Conservation (phyloP, 2,113 vertebrate genomes). For the Austrofundulus limnaeus region DNA sequence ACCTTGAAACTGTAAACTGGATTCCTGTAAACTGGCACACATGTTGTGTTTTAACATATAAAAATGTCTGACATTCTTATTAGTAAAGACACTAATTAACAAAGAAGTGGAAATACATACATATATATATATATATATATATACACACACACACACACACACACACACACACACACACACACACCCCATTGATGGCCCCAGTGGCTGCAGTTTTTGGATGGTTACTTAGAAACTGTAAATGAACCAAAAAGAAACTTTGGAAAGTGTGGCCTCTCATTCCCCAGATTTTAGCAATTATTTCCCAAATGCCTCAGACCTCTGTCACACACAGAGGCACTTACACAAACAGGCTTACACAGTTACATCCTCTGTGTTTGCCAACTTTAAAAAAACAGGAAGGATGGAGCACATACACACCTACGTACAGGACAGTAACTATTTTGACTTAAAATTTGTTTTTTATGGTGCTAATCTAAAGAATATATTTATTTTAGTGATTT, state of each 20-base stretch:
- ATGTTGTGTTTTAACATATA: not conserved
- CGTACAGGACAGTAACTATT: conserved; percentile 21
- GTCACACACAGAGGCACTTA: conserved; percentile 10
- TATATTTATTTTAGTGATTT: conserved; percentile 33
- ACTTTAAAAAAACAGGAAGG: conserved; percentile 20
- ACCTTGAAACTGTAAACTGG: conserved; percentile 11
- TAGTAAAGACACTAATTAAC: too few species aligned
- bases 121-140: too few species aligned
- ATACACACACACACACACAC: conserved; percentile 51
- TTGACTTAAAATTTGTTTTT: conserved; percentile 2
- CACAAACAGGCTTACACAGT: conserved; percentile 24
- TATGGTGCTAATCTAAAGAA: conserved; percentile 11
- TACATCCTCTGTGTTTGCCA: conserved; percentile 12
- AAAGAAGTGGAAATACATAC: too few species aligned
- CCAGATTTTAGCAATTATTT: conserved; percentile 43
- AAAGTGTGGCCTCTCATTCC: conserved; percentile 41
- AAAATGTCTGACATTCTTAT: too few species aligned
- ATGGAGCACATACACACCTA: conserved; percentile 19
- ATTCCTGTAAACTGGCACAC: not conserved
- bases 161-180: conserved; percentile 18
- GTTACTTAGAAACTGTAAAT: conserved; percentile 69
- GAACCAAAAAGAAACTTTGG: conserved; percentile 38
- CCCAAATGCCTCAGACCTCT: conserved; percentile 25
- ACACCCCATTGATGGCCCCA: conserved; percentile 60
- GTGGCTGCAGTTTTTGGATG: conserved; percentile 44